phyloP scores from a whole-genome alignment of 2,888 invertebrate species.

The Tetranychus piercei region DNA sequence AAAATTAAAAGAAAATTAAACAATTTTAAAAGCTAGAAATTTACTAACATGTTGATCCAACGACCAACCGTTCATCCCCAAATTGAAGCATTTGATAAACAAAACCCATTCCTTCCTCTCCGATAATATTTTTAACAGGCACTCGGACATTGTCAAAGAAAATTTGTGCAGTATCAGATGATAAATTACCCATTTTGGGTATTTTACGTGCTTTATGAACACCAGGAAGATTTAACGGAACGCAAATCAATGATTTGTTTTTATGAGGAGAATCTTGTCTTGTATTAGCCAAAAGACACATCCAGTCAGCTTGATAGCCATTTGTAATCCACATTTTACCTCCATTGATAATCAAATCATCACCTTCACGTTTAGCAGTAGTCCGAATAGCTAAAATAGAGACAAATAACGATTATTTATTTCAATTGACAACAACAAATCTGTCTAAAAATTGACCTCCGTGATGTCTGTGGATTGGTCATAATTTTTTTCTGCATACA shows the following conservation, averaged over 20 bases:
- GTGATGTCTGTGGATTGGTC: slow-evolving; percentile 24
- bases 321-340: slow-evolving; percentile 43
- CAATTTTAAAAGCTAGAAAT: not conserved
- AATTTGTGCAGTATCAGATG: slow-evolving; percentile 39
- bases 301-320: slow-evolving; percentile 41
- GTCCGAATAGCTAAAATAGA: slow-evolving; percentile 33
- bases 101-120: slow-evolving; percentile 39
- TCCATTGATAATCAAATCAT: slow-evolving; percentile 40
- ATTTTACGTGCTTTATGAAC: slow-evolving; percentile 26
- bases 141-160: slow-evolving; percentile 41
- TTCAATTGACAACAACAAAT: slow-evolving; percentile 30
- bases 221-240: slow-evolving; percentile 34
- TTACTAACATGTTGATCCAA: not conserved
- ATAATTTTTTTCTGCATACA: slow-evolving; percentile 28
- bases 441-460: slow-evolving; percentile 35
- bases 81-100: slow-evolving; percentile 42
- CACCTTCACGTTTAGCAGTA: slow-evolving; percentile 34
- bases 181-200: slow-evolving; percentile 38
- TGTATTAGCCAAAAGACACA: slow-evolving; percentile 41
- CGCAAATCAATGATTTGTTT: slow-evolving; percentile 40
- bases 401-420: slow-evolving; percentile 23
- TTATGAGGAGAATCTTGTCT: slow-evolving; percentile 34
- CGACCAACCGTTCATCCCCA: slow-evolving; percentile 37
- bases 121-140: slow-evolving; percentile 37
- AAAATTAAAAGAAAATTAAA: slow-evolving; percentile 2